Evolutionary conservation across 2,113 vertebrate species (phyloP).

Genomic region (Pomatorhinus ruficollis): DNA sequence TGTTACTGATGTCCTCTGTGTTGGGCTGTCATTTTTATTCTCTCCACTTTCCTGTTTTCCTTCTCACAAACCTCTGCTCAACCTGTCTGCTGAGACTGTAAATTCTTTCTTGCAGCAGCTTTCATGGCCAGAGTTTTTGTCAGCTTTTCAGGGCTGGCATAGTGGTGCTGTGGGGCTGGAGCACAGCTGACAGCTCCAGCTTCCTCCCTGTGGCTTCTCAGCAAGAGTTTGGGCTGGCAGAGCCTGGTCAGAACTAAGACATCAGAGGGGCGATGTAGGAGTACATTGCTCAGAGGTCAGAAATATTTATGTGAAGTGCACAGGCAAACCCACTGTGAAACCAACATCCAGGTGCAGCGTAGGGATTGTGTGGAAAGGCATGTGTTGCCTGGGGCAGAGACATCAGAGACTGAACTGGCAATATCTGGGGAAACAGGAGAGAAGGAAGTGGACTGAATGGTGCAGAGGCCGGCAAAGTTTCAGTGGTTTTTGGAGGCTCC

Average conservation of each 20-base stretch:
- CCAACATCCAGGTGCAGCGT: accelerated
- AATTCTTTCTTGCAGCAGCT: neutral
- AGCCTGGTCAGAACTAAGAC: neutral
- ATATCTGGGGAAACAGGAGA: neutral
- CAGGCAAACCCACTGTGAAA: neutral
- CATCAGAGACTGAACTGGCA: neutral
- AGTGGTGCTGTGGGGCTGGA: neutral
- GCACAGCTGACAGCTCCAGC: neutral
- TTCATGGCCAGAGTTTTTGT: neutral
- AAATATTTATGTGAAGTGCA: neutral
- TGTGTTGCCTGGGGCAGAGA: accelerated
- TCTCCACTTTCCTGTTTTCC: neutral
- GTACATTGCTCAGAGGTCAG: neutral
- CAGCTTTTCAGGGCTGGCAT: neutral
- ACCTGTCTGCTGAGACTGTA: neutral
- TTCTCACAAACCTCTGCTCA: neutral
- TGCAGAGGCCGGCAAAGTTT: neutral
- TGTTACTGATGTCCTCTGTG: neutral
- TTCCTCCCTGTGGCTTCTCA: neutral
- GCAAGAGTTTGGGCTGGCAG: neutral
- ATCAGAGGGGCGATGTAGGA: neutral
- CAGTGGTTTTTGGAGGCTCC: neutral
- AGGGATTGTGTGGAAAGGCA: neutral
- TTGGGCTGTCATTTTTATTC: neutral
- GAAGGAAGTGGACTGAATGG: neutral